Percentiles rank a stretch among this genome's conserved stretches.
Evolutionary conservation across 1,140 invertebrate genomes (phyloP).

Genomic region (Anastatus disparis): DNA sequence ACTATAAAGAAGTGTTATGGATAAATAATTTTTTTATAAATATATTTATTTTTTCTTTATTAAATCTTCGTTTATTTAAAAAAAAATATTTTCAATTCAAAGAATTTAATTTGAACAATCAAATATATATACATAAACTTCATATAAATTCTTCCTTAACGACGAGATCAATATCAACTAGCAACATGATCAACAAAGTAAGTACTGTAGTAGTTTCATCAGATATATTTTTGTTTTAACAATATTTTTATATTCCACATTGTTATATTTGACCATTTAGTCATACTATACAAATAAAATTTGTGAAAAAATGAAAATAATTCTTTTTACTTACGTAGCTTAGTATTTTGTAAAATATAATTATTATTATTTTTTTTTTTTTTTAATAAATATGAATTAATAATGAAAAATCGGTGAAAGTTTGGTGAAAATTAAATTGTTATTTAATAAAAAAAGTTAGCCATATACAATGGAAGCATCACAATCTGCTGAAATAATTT

Average conservation of each 20-base stretch:
- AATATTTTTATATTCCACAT: background rate
- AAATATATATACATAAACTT: too few relatives aligned
- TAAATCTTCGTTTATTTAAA: background rate
- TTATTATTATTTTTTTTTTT: background rate
- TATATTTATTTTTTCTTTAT: background rate
- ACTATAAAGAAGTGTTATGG: too few relatives aligned
- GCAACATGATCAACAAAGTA: background rate
- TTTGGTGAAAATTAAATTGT: background rate
- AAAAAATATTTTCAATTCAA: too few relatives aligned
- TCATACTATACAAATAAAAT: background rate
- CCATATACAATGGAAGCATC: background rate
- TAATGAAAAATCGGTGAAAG: background rate
- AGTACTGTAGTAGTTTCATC: too few relatives aligned
- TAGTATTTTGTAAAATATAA: background rate
- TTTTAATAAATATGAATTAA: background rate
- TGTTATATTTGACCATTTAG: too few relatives aligned
- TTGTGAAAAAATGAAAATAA: background rate
- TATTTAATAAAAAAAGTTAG: too few relatives aligned
- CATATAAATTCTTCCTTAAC: slow-evolving; percentile 1
- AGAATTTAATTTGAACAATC: too few relatives aligned
- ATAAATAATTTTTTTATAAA: background rate
- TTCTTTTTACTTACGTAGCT: background rate
- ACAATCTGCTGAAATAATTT: slow-evolving; percentile 15
- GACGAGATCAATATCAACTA: slow-evolving; percentile 24
- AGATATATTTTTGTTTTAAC: background rate